phyloP scores from a whole-genome alignment of 35 echinoderm and acorn worm species.

The Ptychodera flava region DNA sequence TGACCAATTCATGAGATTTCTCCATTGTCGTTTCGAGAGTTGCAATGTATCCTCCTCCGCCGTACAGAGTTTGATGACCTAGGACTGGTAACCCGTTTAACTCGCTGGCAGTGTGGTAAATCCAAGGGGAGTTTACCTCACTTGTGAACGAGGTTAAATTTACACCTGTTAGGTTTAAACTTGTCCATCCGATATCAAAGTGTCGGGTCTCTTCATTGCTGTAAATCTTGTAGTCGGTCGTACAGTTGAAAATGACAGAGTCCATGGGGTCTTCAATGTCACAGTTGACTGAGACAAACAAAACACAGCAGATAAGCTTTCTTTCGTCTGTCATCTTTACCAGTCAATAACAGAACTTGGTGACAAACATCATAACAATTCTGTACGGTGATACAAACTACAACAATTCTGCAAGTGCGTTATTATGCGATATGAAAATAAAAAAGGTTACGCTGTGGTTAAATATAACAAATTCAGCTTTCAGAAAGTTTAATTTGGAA shows the following conservation, averaged over 20 bases:
- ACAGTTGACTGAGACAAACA: neutral
- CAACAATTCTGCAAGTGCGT: too few relatives aligned
- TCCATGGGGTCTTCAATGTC: neutral
- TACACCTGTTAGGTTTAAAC: neutral
- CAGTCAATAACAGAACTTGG: too few relatives aligned
- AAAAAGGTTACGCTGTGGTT: too few relatives aligned
- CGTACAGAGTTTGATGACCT: constrained; percentile 8
- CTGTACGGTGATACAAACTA: too few relatives aligned
- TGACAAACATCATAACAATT: too few relatives aligned
- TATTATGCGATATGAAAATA: too few relatives aligned
- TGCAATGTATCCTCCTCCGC: constrained; percentile 44
- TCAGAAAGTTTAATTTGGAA: too few relatives aligned
- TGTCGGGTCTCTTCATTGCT: neutral
- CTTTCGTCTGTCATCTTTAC: too few relatives aligned
- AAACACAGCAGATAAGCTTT: too few relatives aligned
- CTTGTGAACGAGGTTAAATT: neutral
- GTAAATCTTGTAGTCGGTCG: neutral
- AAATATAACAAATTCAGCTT: too few relatives aligned
- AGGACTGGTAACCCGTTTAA: constrained; percentile 16
- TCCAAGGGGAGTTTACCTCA: constrained; percentile 30
- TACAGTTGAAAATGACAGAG: neutral
- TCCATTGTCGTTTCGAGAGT: constrained; percentile 23
- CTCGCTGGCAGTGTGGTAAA: constrained; percentile 8
- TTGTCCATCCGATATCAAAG: neutral
- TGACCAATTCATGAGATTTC: constrained; percentile 12